Evolutionary conservation across 92 coral and sea anemone species (phyloP).

Genomic region (Epizoanthus ramosus): DNA sequence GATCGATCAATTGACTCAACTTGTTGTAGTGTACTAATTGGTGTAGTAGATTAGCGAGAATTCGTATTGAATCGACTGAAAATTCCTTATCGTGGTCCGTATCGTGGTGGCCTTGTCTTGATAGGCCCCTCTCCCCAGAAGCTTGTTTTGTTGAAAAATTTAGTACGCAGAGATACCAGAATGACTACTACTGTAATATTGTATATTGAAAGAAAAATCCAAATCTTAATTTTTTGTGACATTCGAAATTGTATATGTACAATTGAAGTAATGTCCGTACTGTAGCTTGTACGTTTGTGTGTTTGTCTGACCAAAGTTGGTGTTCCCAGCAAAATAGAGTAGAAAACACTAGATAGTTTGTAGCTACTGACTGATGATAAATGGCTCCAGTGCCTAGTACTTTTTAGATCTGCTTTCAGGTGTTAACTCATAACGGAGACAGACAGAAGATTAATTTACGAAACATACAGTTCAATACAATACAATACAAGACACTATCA

Average conservation of each 20-base stretch:
- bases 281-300: conserved; percentile 32
- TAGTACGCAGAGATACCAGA: conserved; percentile 50
- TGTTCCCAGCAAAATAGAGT: conserved; percentile 53
- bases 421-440: conserved; percentile 29
- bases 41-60: conserved; percentile 50
- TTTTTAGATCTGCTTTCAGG: conserved; percentile 55
- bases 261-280: conserved; percentile 36
- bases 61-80: conserved; percentile 18
- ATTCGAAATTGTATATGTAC: conserved; percentile 51
- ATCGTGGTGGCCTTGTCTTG: conserved; percentile 7
- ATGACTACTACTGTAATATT: conserved; percentile 62
- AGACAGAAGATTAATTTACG: conserved; percentile 64
- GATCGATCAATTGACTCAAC: conserved; percentile 13
- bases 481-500: conserved; percentile 30
- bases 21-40: conserved; percentile 17
- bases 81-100: conserved; percentile 35
- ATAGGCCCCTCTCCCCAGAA: conserved; percentile 26
- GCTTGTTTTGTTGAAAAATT: conserved; percentile 65
- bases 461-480: conserved; percentile 27
- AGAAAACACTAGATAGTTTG: conserved; percentile 14
- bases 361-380: conserved; percentile 32
- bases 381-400: conserved; percentile 39
- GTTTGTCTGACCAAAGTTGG: conserved; percentile 47
- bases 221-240: conserved; percentile 73
- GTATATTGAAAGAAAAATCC: conserved; percentile 69